Conservation (phyloP, 2,888 invertebrate species). For the Meiosimyza platycephala region DNA sequence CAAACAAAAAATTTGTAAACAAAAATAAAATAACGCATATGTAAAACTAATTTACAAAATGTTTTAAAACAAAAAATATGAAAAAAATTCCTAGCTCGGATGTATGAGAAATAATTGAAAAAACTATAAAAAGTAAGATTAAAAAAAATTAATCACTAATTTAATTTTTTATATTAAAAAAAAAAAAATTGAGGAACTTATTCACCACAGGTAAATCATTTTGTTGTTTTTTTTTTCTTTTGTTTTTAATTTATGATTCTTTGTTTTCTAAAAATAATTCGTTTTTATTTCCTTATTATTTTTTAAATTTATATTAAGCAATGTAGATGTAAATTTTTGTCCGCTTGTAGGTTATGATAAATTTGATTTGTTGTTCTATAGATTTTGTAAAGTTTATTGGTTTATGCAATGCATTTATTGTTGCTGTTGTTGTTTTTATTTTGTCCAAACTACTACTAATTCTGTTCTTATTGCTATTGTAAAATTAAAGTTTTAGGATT, state of each 20-base stretch:
- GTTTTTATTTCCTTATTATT: neutral
- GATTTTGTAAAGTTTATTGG: slow-evolving; percentile 5
- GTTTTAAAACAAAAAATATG: slow-evolving; percentile 37
- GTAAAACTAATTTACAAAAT: slow-evolving; percentile 34
- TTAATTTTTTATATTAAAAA: slow-evolving; percentile 14
- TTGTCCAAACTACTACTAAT: slow-evolving; percentile 7
- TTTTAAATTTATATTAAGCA: slow-evolving; percentile 18
- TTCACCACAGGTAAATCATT: slow-evolving; percentile 63
- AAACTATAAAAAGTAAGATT: slow-evolving; percentile 21
- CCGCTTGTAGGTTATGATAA: slow-evolving; percentile 13
- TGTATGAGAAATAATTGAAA: slow-evolving; percentile 30
- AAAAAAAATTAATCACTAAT: slow-evolving; percentile 35
- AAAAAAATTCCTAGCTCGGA: slow-evolving; percentile 33
- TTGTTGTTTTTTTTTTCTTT: slow-evolving; percentile 47
- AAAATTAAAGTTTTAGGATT: neutral
- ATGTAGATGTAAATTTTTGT: slow-evolving; percentile 10
- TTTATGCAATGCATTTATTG: too few relatives aligned
- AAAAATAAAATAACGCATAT: slow-evolving; percentile 21
- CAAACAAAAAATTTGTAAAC: slow-evolving; percentile 20
- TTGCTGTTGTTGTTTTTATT: slow-evolving; percentile 3
- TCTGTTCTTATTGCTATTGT: slow-evolving; percentile 13
- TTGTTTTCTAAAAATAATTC: slow-evolving; percentile 28
- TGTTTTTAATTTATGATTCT: slow-evolving; percentile 39
- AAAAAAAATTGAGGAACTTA: slow-evolving; percentile 61
- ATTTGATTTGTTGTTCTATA: slow-evolving; percentile 12